Conservation (phyloP, 2,113 vertebrate species). For the Onychostoma macrolepis region DNA sequence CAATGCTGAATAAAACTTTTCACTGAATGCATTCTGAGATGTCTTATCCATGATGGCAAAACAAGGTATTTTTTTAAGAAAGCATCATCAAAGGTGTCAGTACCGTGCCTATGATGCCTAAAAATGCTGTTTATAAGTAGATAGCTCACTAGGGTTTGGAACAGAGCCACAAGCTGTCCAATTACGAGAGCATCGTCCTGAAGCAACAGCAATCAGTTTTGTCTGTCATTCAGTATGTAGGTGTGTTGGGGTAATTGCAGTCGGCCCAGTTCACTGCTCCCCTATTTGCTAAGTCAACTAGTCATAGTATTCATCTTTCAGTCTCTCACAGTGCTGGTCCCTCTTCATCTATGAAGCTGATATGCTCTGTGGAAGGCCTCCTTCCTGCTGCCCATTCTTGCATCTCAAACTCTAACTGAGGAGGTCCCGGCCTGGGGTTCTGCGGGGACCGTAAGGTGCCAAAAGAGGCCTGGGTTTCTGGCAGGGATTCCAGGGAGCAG, state of each 20-base stretch:
- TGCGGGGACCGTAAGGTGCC: slow-evolving; percentile 54
- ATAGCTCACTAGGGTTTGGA: neutral
- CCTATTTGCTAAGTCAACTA: slow-evolving; percentile 9
- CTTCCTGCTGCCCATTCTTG: slow-evolving; percentile 66
- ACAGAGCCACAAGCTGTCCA: slow-evolving; percentile 17
- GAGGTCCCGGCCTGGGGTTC: slow-evolving; percentile 49
- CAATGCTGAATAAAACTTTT: neutral
- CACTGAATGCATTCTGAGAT: neutral
- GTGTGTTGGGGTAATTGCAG: slow-evolving; percentile 8
- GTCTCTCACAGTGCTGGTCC: slow-evolving; percentile 72
- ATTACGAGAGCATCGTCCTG: slow-evolving; percentile 10
- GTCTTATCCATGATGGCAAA: neutral
- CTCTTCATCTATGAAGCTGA: slow-evolving; percentile 82
- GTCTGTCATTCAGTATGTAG: neutral
- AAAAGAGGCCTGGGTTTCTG: slow-evolving; percentile 30
- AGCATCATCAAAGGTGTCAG: neutral
- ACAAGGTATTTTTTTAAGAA: neutral
- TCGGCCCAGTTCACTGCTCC: neutral
- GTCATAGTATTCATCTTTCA: neutral
- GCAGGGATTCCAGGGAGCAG: slow-evolving; percentile 63
- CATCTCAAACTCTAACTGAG: slow-evolving; percentile 76
- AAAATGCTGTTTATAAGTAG: neutral
- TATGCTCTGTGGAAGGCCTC: slow-evolving; percentile 69
- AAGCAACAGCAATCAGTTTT: neutral
- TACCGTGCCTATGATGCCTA: neutral